phyloP scores from a whole-genome alignment of 2,888 invertebrate species.

The Bellardia pandia region DNA sequence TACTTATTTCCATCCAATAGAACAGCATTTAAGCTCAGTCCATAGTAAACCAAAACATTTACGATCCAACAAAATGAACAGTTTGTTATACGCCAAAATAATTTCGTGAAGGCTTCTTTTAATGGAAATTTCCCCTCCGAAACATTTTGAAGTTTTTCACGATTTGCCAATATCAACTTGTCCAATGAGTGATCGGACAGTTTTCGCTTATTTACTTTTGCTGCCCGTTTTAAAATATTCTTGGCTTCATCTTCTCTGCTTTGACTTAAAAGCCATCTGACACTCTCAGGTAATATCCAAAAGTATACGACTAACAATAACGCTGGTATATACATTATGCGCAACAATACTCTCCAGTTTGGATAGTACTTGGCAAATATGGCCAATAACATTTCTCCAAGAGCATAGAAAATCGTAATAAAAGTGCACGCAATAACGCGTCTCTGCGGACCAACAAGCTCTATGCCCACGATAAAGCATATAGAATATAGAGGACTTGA shows the following conservation, averaged over 20 bases:
- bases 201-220: constrained; percentile 87
- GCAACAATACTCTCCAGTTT: constrained; percentile 89
- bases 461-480: constrained; percentile 90
- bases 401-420: constrained; percentile 88
- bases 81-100: constrained; percentile 84
- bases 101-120: constrained; percentile 79
- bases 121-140: constrained; percentile 80
- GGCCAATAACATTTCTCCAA: constrained; percentile 89
- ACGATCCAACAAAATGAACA: constrained; percentile 93
- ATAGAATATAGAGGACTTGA: constrained; percentile 90
- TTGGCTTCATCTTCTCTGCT: constrained; percentile 86
- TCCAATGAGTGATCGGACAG: constrained; percentile 85
- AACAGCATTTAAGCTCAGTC: constrained; percentile 91
- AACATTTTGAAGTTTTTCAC: constrained; percentile 78
- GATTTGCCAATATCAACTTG: constrained; percentile 79
- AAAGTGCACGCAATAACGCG: constrained; percentile 90
- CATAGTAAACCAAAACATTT: constrained; percentile 91
- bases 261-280: constrained; percentile 90
- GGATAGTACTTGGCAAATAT: constrained; percentile 88
- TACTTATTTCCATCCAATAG: constrained; percentile 90
- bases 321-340: constrained; percentile 88
- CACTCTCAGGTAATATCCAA: constrained; percentile 89
- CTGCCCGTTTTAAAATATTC: constrained; percentile 86
- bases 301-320: constrained; percentile 88
- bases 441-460: constrained; percentile 90